These are phyloP conservation scores for Sardina pilchardus DNA, from an alignment of 2,113 vertebrate species.

Conservation along the genomic window DNA sequence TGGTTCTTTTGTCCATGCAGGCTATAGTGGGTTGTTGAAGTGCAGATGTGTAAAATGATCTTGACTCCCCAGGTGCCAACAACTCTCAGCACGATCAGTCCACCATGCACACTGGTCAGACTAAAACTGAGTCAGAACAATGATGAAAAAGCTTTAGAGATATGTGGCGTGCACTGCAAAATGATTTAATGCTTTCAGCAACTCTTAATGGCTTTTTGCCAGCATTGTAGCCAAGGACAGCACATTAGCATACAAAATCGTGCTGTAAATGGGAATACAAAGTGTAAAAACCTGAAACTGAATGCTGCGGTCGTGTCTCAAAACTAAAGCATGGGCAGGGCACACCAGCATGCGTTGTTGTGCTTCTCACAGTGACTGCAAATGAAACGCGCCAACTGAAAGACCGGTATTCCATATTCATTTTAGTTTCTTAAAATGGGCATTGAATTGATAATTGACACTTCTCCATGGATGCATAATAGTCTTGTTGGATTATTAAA, in stretches of 20 bases:
- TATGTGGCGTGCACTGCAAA: not conserved
- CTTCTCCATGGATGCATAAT: no score
- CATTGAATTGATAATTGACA: no score
- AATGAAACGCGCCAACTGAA: no score
- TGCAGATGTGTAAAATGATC: not conserved
- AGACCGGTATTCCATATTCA: no score
- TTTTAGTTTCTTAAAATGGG: no score
- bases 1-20: not conserved
- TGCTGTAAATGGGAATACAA: no score
- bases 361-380: not conserved
- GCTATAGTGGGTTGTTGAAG: not conserved
- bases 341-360: not conserved
- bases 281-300: not conserved
- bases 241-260: no score
- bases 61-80: not conserved
- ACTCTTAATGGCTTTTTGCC: not conserved
- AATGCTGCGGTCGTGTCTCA: not conserved
- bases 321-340: not conserved
- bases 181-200: not conserved
- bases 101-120: not conserved
- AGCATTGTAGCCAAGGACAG: no score
- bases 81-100: not conserved
- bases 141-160: not conserved
- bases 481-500: no score
- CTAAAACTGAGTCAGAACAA: not conserved